Conservation (phyloP, 2,888 invertebrate genomes). For the Axea sp. region DNA sequence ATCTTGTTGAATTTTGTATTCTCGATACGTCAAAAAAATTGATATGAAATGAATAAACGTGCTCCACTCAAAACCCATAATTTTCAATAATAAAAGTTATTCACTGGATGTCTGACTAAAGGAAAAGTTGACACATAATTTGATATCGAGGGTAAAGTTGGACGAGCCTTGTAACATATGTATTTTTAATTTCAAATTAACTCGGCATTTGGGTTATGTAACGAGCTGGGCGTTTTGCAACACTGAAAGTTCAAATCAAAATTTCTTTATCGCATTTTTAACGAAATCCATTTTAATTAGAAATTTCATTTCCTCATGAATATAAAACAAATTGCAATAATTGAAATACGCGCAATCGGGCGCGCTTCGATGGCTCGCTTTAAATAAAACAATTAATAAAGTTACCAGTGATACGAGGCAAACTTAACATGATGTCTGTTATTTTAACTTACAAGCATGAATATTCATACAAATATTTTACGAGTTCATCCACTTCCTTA, state of each 20-base stretch:
- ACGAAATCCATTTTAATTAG: too few relatives aligned
- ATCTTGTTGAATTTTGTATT: not conserved
- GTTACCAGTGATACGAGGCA: slow-evolving; percentile 5
- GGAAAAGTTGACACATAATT: too few relatives aligned
- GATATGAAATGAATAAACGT: slow-evolving; percentile 3
- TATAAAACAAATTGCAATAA: too few relatives aligned
- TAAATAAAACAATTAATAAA: slow-evolving; percentile 11
- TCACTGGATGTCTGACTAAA: not conserved
- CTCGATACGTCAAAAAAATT: slow-evolving; percentile 1
- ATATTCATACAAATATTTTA: slow-evolving; percentile 75
- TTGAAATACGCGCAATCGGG: not conserved
- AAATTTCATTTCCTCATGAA: too few relatives aligned
- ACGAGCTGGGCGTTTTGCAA: too few relatives aligned
- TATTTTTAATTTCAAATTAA: too few relatives aligned
- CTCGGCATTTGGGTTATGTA: too few relatives aligned
- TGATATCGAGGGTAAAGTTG: too few relatives aligned
- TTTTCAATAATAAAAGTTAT: slow-evolving; percentile 3
- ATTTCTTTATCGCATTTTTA: too few relatives aligned
- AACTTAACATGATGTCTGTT: slow-evolving; percentile 17
- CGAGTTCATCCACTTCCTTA: slow-evolving; percentile 73
- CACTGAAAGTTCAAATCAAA: too few relatives aligned
- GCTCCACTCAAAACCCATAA: not conserved
- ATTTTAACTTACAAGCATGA: slow-evolving; percentile 64
- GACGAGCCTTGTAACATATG: too few relatives aligned
- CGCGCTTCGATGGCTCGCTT: not conserved